Evolutionary conservation across 1,140 invertebrate genomes (phyloP).

Genomic region (Brachionus rubens): DNA sequence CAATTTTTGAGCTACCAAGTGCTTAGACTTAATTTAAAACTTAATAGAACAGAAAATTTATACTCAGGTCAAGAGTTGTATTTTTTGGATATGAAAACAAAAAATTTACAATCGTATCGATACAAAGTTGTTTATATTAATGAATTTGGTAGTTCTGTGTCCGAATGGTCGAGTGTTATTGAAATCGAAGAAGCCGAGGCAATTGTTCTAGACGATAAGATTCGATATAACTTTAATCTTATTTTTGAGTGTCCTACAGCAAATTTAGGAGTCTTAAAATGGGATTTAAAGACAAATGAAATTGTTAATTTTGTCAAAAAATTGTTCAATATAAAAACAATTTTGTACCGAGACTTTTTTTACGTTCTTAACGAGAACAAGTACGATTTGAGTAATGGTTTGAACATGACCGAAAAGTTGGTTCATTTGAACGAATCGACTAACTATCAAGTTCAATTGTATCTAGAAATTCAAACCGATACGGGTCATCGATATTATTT

Average conservation of each 20-base stretch:
- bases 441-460: not conserved
- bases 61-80: conserved; percentile 3
- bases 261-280: not conserved
- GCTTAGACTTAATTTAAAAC: not conserved
- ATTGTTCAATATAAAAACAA: not conserved
- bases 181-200: not conserved
- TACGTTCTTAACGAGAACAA: not conserved
- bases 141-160: conserved; percentile 21
- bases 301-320: not conserved
- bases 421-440: not conserved
- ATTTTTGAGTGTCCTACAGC: not conserved
- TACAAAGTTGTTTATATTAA: conserved; percentile 29
- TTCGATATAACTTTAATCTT: conserved; percentile 8
- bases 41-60: conserved; percentile 15
- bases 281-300: not conserved
- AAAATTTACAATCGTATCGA: not conserved
- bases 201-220: not conserved
- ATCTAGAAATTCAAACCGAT: not conserved
- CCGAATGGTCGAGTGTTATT: not conserved
- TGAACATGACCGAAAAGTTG: not conserved
- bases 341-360: not conserved
- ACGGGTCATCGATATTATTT: not conserved
- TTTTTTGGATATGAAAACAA: not conserved
- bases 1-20: conserved; percentile 32
- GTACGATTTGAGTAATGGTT: not conserved